These are phyloP conservation scores for Xenopus laevis DNA, from an alignment of 2,113 vertebrate species.

Conservation along the genomic window DNA sequence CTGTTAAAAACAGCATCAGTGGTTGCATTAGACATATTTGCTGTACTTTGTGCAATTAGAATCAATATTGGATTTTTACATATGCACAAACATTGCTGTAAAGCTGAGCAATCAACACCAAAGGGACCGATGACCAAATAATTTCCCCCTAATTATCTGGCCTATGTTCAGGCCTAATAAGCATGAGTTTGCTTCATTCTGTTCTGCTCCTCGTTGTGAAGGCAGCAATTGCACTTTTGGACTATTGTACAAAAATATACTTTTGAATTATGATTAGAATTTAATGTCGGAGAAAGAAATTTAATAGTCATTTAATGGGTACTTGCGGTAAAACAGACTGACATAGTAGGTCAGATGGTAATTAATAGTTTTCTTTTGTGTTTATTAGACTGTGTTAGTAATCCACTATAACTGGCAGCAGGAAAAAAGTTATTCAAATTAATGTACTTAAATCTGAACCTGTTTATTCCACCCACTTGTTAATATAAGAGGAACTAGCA, in stretches of 20 bases:
- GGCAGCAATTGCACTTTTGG: conserved; percentile 20
- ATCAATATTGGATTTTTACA: background rate
- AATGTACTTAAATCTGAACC: conserved; percentile 15
- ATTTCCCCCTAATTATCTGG: conserved; percentile 13
- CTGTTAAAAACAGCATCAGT: too few species aligned
- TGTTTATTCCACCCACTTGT: conserved; percentile 17
- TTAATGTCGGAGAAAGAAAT: conserved; percentile 27
- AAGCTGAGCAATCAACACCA: background rate
- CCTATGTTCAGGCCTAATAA: background rate
- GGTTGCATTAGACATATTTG: too few species aligned
- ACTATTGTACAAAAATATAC: background rate
- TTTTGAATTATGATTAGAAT: conserved; percentile 41
- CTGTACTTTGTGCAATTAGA: background rate
- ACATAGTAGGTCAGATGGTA: conserved; percentile 46
- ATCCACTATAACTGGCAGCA: conserved; percentile 24
- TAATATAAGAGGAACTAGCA: conserved; percentile 4
- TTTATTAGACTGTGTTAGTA: conserved; percentile 53
- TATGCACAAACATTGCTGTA: background rate
- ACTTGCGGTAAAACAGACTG: conserved; percentile 48
- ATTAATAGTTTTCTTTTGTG: conserved; percentile 52
- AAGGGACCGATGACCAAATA: conserved; percentile 19
- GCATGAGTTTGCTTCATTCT: background rate
- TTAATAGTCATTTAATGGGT: conserved; percentile 44
- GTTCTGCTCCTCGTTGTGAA: background rate
- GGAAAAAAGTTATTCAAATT: conserved; percentile 28